A percentile compares a stretch with the other conserved stretches of the same genome.
Conservation (phyloP, 2,888 invertebrate species). For the Mythimna pallens region DNA sequence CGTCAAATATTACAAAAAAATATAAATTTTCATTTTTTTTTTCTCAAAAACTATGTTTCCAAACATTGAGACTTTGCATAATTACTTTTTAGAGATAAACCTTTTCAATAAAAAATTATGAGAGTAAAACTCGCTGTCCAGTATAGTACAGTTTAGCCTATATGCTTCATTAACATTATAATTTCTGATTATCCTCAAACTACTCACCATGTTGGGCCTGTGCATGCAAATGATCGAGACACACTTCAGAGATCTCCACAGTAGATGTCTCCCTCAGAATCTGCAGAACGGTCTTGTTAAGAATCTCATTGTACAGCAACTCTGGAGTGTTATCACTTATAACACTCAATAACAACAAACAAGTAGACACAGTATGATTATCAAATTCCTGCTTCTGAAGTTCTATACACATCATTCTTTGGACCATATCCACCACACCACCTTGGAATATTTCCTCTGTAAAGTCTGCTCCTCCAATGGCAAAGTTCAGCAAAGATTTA, state of each 20-base stretch:
- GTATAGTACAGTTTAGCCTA: no score
- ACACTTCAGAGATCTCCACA: conserved; percentile 94
- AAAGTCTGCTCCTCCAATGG: conserved; percentile 93
- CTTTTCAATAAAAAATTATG: no score
- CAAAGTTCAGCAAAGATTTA: conserved; percentile 95
- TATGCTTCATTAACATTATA: no score
- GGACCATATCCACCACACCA: conserved; percentile 88
- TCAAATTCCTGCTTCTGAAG: conserved; percentile 87
- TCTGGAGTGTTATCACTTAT: conserved; percentile 92
- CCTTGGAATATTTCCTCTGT: conserved; percentile 91
- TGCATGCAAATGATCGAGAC: conserved; percentile 94
- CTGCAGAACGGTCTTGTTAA: conserved; percentile 91
- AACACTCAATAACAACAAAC: conserved; percentile 91
- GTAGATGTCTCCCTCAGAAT: conserved; percentile 92
- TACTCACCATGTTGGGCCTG: conserved; percentile 94
- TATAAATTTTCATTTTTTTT: no score
- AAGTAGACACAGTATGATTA: conserved; percentile 90
- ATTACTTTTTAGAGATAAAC: no score
- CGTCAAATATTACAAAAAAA: no score
- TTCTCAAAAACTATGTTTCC: no score
- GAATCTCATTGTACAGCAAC: conserved; percentile 88
- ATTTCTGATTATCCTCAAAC: background rate
- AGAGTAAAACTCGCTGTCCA: no score
- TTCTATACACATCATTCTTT: conserved; percentile 87
- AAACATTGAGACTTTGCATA: no score